Evolutionary conservation across 2,888 invertebrate species (phyloP), one percentile per base, ranked within the genome.

Genomic region (Lysandra coridon): DNA sequence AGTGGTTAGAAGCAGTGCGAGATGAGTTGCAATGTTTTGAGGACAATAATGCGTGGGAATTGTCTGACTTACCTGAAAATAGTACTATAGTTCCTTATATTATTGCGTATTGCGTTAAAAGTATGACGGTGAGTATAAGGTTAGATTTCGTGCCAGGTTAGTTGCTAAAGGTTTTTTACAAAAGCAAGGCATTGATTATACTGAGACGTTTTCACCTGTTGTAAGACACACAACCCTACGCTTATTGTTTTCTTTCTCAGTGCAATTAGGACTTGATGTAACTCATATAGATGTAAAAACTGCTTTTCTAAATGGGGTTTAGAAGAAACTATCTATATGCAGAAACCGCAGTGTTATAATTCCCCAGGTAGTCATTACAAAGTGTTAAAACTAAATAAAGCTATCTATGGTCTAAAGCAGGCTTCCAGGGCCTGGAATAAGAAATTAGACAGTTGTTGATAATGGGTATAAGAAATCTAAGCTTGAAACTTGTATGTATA

Each of bases 131-230:
- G 73, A 57, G 74, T 60, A 57, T 57, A 44, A 80, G 78, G 78
- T 80, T 80, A 80, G 81, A 4, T 78, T n/a, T 23, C 53, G 75
- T 53, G 60, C 80, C 60, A 12, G 57, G 4, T 17, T 60, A 17
- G 57, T 60, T 4, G n/a, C 57, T 12, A 79, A 79, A 37, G 79
- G 79, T 10, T 79, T 79, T 23, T 57, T 74, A 14, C 79, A 79
- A 37, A 79, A 37, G 57, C 17, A 73, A n/a, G 79, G 78, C n/a
- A 10, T 79, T n/a, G 74, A 76, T 69, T 79, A 77, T 57, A 53
- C 14, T 33, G 77, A 76, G 33, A 76, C 76, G 73, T 77, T 77
- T 57, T 69, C 79, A 33, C 76, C 73, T 73, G 23, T 23, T 23
- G 23, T 23, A 23, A 23, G 23, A 23, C 23, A 23, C 23, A 23